A percentile compares a stretch with the other conserved stretches of the same genome.
Conservation (phyloP, 2,888 invertebrate genomes). For the Pristionchus maxplancki region DNA sequence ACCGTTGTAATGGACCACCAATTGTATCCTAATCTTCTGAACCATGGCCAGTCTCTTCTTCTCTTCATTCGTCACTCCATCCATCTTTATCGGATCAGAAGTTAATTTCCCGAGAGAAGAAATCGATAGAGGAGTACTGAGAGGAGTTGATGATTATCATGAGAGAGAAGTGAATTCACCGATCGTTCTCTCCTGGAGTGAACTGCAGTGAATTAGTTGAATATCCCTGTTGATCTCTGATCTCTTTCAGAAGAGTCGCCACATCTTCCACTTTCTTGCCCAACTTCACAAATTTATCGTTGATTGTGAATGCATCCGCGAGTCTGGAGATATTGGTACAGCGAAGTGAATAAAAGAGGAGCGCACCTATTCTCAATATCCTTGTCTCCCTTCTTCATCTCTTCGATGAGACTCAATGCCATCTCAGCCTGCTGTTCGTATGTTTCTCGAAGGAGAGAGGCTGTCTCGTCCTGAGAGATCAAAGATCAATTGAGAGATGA, state of each 20-base stretch:
- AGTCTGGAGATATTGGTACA: background rate
- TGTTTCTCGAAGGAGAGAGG: background rate
- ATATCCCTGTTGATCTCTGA: constrained; percentile 54
- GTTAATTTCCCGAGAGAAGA: constrained; percentile 34
- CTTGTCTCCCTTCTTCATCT: constrained; percentile 26
- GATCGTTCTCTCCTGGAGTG: constrained; percentile 44
- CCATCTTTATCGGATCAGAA: background rate
- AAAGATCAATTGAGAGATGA: background rate
- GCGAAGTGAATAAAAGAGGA: background rate
- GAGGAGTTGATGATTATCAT: background rate
- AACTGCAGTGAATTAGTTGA: constrained; percentile 50
- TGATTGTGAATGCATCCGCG: background rate
- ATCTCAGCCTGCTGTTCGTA: constrained; percentile 48
- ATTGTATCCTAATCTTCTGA: background rate
- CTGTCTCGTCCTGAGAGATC: constrained; percentile 26
- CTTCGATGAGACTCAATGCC: constrained; percentile 14
- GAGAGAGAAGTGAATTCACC: background rate
- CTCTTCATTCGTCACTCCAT: constrained; percentile 7
- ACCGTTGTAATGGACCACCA: constrained; percentile 47
- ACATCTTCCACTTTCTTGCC: constrained; percentile 52
- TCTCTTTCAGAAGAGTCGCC: constrained; percentile 51
- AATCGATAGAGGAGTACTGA: constrained; percentile 41
- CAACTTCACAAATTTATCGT: constrained; percentile 27
- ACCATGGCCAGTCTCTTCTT: background rate
- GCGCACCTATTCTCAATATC: background rate